phyloP scores from a whole-genome alignment of 2,797 vertebrate species.

The Gambelia wislizenii region DNA sequence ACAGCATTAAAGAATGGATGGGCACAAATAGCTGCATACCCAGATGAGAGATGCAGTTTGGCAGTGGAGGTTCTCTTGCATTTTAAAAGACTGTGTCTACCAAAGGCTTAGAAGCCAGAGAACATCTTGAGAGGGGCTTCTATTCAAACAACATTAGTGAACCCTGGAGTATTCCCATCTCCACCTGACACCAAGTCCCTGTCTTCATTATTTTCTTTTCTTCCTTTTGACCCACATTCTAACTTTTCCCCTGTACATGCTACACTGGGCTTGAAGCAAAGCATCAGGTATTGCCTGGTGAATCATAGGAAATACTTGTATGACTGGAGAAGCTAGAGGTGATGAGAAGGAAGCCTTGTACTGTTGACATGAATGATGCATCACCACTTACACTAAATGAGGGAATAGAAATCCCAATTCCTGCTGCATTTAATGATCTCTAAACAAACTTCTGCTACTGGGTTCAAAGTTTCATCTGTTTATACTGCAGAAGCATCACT shows the following conservation, averaged over 20 bases:
- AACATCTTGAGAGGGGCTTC: background rate
- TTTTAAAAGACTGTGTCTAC: background rate
- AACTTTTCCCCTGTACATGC: background rate
- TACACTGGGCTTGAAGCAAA: background rate
- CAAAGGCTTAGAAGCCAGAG: background rate
- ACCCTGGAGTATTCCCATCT: background rate
- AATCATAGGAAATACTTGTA: background rate
- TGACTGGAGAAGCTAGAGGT: background rate
- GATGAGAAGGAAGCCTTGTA: background rate
- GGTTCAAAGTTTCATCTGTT: slow-evolving; percentile 53
- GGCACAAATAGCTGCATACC: background rate
- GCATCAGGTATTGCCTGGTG: background rate
- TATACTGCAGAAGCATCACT: slow-evolving; percentile 32
- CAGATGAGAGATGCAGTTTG: background rate
- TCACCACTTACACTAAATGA: background rate
- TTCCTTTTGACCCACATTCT: background rate
- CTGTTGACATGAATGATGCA: fast-evolving
- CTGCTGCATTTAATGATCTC: slow-evolving; percentile 11
- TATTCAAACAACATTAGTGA: background rate
- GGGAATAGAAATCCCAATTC: background rate
- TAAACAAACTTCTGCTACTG: slow-evolving; percentile 26
- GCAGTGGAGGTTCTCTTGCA: background rate
- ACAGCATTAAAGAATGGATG: background rate
- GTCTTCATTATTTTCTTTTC: background rate
- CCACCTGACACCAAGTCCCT: background rate